Percentiles rank a stretch among this genome's conserved stretches.
Evolutionary conservation across 2,113 vertebrate species (phyloP).

Genomic region (Scomber scombrus): DNA sequence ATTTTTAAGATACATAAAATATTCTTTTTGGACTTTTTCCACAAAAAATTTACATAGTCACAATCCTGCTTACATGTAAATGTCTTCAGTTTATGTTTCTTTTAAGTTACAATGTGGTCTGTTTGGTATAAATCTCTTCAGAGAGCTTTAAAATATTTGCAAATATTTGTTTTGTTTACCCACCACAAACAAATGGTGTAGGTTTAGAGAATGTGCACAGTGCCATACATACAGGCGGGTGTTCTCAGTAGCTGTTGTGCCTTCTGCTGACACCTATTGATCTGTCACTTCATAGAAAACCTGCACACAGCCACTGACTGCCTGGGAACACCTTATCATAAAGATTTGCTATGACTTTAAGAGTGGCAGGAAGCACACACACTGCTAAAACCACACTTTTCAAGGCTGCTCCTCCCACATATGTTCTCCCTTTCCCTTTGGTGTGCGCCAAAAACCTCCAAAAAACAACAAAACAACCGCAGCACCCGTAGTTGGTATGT

Average conservation of each 20-base stretch:
- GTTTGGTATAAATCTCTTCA: no score
- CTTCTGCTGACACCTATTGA: slow-evolving; percentile 35
- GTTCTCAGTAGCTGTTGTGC: background rate
- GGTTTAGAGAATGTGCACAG: background rate
- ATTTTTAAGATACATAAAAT: no score
- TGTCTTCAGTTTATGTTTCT: no score
- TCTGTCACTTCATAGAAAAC: slow-evolving; percentile 38
- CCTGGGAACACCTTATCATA: slow-evolving; percentile 25
- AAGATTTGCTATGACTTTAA: slow-evolving; percentile 26
- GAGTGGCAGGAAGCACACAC: slow-evolving; percentile 15
- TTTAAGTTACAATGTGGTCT: no score
- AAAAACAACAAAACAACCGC: slow-evolving; percentile 65
- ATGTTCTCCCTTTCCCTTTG: slow-evolving; percentile 36
- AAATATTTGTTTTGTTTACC: no score
- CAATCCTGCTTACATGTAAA: no score
- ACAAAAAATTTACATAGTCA: no score
- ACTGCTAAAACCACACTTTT: slow-evolving; percentile 8
- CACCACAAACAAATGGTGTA: no score
- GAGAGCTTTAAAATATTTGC: no score
- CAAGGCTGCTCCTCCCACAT: slow-evolving; percentile 27
- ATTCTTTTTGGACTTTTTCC: no score
- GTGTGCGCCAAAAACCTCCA: slow-evolving; percentile 14
- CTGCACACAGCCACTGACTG: slow-evolving; percentile 9
- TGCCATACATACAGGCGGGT: background rate
- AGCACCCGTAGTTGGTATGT: slow-evolving; percentile 47